These are phyloP conservation scores for Spongia lamella DNA, from an alignment of 37 sponge, comb jelly and placozoan genomes.

Conservation along the genomic window DNA sequence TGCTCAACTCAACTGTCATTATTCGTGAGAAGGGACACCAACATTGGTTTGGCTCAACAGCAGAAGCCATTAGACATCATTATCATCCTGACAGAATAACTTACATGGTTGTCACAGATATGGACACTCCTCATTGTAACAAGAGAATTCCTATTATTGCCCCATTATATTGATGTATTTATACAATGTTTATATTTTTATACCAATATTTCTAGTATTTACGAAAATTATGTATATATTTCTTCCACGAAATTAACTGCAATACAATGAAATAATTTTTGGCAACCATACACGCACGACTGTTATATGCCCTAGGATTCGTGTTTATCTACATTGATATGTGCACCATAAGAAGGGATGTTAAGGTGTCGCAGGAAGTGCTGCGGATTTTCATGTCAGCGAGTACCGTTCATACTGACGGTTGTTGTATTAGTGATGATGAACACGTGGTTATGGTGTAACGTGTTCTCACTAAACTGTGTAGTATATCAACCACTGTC, in stretches of 20 bases:
- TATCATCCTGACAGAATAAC: conserved; percentile 25
- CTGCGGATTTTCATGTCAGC: no score
- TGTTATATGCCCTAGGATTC: not conserved
- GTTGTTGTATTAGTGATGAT: no score
- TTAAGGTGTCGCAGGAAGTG: no score
- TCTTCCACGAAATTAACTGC: no score
- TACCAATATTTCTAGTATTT: no score
- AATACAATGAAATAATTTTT: not conserved
- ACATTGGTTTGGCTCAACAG: conserved; percentile 39
- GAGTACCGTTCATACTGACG: no score
- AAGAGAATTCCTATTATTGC: not conserved
- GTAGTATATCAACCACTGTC: no score
- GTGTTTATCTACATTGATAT: not conserved
- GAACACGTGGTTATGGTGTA: no score
- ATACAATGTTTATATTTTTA: not conserved
- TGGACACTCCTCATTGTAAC: not conserved
- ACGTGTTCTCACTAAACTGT: no score
- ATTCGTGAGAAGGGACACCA: conserved; percentile 43
- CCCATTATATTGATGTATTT: not conserved
- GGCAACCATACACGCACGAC: not conserved
- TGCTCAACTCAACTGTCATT: conserved; percentile 48
- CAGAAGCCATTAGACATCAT: conserved; percentile 53
- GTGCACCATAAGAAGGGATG: no score
- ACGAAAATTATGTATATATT: no score
- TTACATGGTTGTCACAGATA: no score